These are phyloP conservation scores for Ferrisia virgata DNA, from an alignment of 2,888 invertebrate genomes.

Conservation along the genomic window DNA sequence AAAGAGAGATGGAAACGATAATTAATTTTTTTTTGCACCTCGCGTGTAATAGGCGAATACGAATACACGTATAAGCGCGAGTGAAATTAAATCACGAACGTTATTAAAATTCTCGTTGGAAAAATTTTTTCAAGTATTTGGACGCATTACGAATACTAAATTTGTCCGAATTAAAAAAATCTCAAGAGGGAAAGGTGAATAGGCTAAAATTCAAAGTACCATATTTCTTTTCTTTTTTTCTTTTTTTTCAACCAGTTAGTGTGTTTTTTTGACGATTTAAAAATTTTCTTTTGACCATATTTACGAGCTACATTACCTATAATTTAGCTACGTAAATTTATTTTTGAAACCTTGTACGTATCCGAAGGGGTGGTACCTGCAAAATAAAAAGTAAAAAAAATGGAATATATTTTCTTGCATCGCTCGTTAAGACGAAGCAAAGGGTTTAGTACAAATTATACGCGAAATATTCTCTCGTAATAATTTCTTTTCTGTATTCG, in stretches of 20 bases:
- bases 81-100: constrained; percentile 19
- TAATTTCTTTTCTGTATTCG: neutral
- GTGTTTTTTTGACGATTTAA: neutral
- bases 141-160: constrained; percentile 2
- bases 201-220: neutral
- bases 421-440: neutral
- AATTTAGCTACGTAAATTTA: too few species aligned
- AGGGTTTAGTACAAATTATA: neutral
- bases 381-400: too few species aligned
- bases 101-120: constrained; percentile 6
- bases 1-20: neutral
- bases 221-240: neutral
- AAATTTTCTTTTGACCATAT: neutral
- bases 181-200: neutral
- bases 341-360: too few species aligned
- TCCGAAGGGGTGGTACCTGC: too few species aligned
- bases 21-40: constrained; percentile 1
- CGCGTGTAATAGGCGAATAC: neutral
- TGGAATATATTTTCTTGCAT: neutral
- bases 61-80: neutral
- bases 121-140: neutral
- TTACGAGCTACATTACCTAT: too few species aligned
- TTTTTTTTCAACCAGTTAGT: neutral
- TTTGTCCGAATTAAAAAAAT: neutral
- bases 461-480: neutral